These are phyloP conservation scores for Apamea epomidion DNA, from an alignment of 2,888 invertebrate genomes.

Conservation along the genomic window DNA sequence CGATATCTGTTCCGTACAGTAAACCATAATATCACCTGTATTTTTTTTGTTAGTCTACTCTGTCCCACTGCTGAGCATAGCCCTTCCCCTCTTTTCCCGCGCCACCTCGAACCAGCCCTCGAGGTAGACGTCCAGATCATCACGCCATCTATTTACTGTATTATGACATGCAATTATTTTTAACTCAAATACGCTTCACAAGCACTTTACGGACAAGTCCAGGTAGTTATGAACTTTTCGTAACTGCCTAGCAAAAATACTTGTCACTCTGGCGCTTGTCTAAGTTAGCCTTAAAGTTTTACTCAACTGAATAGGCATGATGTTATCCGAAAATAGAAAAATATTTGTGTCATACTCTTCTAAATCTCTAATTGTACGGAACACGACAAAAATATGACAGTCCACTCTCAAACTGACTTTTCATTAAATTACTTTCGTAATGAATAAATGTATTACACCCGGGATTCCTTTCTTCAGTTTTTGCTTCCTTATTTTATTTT, in stretches of 20 bases:
- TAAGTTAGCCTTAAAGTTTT: constrained; percentile 30
- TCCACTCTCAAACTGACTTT: constrained; percentile 62
- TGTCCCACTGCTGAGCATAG: background rate
- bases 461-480: constrained; percentile 81
- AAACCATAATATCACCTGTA: background rate
- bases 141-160: background rate
- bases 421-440: constrained; percentile 86
- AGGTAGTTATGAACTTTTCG: constrained; percentile 33
- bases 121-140: background rate
- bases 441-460: constrained; percentile 87
- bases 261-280: constrained; percentile 21
- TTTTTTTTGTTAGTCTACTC: background rate
- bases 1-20: background rate
- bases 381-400: constrained; percentile 42
- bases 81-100: background rate
- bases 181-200: constrained; percentile 1
- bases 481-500: constrained; percentile 77
- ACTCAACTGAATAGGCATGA: constrained; percentile 10
- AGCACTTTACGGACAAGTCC: constrained; percentile 15
- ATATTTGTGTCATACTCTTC: constrained; percentile 4
- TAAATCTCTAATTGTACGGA: constrained; percentile 32
- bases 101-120: background rate
- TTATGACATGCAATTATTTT: background rate
- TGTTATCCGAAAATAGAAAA: constrained; percentile 15
- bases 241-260: constrained; percentile 26